Evolutionary conservation across 2,888 invertebrate genomes (phyloP), one percentile per base, ranked within the genome.

Genomic region (Zaprionus bogoriensis): DNA sequence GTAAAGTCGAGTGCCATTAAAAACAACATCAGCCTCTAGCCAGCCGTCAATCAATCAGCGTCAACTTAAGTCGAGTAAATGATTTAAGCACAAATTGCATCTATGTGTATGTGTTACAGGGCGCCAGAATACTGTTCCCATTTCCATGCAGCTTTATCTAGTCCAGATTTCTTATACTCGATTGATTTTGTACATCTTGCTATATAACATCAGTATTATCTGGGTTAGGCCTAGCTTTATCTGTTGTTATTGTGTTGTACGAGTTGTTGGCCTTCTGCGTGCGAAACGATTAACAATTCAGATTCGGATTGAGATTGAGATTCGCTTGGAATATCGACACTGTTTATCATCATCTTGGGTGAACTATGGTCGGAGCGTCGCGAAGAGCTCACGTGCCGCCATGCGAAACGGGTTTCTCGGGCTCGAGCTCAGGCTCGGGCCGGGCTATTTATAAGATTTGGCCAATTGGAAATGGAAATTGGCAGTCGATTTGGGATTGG

Each of bases 391-490:
- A 36, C 32, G 32, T 36, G 32, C 14, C 32, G 17, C 17, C 14
- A 17, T 9, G 32, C 32, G 32, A 36, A 36, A 36, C 32, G 32
- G 32, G 32, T 36, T 36, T 36, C 32, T 41, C 19, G 41, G 41
- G 9, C 27, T 27, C 27, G 5, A 27, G 27, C 27, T 27, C n/a
- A n/a, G n/a, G n/a, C n/a, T n/a, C n/a, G 6, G 62, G 53, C 62
- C 53, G 19, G 41, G 7, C 39, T 63, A 25, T 25, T 44, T 44
- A 25, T 23, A 44, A 23, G 23, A 23, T 44, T 44, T 44, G 44
- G 44, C 22, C 44, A 44, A 44, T 58, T n/a, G 17, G 30, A 50
- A 47, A 17, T 30, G 53, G 22, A 27, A 47, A 14, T 45, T n/a
- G 5, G 25, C 45, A 17, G 22, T 48, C 10, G 55, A 25, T 28